phyloP scores from a whole-genome alignment of 2,888 invertebrate genomes.

The Neuroscelio doddi region DNA sequence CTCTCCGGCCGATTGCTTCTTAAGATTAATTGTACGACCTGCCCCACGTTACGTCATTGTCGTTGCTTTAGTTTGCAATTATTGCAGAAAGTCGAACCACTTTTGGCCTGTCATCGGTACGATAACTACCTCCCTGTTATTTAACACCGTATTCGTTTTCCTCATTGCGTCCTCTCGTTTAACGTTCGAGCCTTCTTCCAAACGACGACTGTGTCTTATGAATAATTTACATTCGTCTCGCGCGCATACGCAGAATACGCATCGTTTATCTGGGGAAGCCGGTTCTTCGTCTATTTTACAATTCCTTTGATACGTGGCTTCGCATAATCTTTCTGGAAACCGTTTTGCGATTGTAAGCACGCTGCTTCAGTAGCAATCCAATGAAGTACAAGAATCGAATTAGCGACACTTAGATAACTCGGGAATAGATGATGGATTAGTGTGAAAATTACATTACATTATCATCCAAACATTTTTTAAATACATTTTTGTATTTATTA shows the following conservation, averaged over 20 bases:
- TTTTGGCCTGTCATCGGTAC: not conserved
- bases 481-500: too few species aligned
- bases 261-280: slow-evolving; percentile 15
- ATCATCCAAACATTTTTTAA: too few species aligned
- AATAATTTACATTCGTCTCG: slow-evolving; percentile 18
- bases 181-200: slow-evolving; percentile 8
- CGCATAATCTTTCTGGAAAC: slow-evolving; percentile 11
- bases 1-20: slow-evolving; percentile 36
- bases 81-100: not conserved
- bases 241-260: slow-evolving; percentile 14
- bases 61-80: slow-evolving; percentile 14
- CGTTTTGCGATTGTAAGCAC: slow-evolving; percentile 1
- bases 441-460: too few species aligned
- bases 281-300: slow-evolving; percentile 26
- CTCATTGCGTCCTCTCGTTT: slow-evolving; percentile 9
- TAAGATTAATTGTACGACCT: slow-evolving; percentile 33
- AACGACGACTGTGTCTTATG: slow-evolving; percentile 10
- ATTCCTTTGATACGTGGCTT: slow-evolving; percentile 22
- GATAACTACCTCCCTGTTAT: slow-evolving; percentile 3
- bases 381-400: too few species aligned
- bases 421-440: too few species aligned
- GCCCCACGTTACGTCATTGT: slow-evolving; percentile 15
- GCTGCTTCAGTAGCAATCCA: too few species aligned
- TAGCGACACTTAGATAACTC: too few species aligned
- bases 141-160: slow-evolving; percentile 16